phyloP scores from a whole-genome alignment of 2,113 vertebrate species.

The Nycticorax nycticorax region DNA sequence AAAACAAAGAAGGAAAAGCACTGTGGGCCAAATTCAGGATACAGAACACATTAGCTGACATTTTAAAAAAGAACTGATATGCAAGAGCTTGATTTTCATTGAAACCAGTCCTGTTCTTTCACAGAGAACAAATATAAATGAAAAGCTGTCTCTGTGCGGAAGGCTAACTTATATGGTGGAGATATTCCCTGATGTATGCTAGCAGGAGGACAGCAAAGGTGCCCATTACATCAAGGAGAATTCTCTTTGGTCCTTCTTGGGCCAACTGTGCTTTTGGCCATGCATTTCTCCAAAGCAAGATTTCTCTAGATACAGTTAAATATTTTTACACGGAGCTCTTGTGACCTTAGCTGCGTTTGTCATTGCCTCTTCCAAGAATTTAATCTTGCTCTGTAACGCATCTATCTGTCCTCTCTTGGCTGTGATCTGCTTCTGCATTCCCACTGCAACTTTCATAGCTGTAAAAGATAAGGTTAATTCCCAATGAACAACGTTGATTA shows the following conservation, averaged over 20 bases:
- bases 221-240: neutral
- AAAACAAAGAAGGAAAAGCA: neutral
- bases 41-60: neutral
- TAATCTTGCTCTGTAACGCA: slow-evolving; percentile 81
- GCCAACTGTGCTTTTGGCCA: neutral
- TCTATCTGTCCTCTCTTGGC: slow-evolving; percentile 83
- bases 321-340: neutral
- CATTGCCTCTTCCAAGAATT: slow-evolving; percentile 82
- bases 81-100: neutral
- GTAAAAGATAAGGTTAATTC: neutral
- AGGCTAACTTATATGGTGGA: neutral
- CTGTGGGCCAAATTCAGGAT: neutral
- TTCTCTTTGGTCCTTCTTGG: neutral
- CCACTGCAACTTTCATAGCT: slow-evolving; percentile 83
- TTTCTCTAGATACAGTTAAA: neutral
- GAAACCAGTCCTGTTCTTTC: neutral
- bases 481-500: neutral
- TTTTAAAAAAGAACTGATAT: neutral
- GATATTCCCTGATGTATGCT: neutral
- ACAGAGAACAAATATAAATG: neutral
- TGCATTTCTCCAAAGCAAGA: neutral
- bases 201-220: neutral
- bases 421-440: slow-evolving; percentile 87
- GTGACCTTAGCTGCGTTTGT: slow-evolving; percentile 78
- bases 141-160: neutral